Evolutionary conservation across 1,140 invertebrate species (phyloP), one percentile per base, ranked within the genome.

Genomic region (Solenopsis invicta): DNA sequence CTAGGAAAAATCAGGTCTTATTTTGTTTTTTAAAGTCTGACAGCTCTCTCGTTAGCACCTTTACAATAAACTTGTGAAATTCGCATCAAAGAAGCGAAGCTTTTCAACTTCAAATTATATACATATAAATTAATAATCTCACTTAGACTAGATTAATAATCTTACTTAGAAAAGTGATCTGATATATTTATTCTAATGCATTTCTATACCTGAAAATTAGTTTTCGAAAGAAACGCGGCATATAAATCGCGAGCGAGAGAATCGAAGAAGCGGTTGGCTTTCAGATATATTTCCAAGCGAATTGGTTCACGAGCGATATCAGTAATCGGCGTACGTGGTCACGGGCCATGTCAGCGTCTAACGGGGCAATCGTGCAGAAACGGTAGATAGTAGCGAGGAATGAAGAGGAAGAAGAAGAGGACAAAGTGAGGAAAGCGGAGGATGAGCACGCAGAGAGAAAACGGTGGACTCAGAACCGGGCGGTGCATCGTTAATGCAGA

Each of bases 401-500:
- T 18, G 13, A 64, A 24, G 48, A 85, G 48, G 4, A 50, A 24
- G 80, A 84, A 64, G 37, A 66, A 50, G 21, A 78, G 3, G 29
- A 77, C 12, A 50, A 41, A 34, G n/a, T 50, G 24, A 67, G 8
- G 21, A 21, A 85, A 69, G 29, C 13, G 21, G 37, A 54, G 75
- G 45, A 56, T 34, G 67, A 72, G 21, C 12, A 21, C 48, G 24
- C 18, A 87, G 34, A 48, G 56, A 62, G 37, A 59, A 59, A 62
- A 84, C 88, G 71, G 66, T 29, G 59, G 50, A 9, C 71, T 69
- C 62, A 82, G 78, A 82, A 89, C 89, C 89, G 85, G 74, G 66
- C 80, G 54, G 87, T 59, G 87, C 76, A 69, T 90, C 52, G 91
- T 92, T 92, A 91, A 92, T 90, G 91, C 87, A 92, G 87, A 91